Percentiles rank a stretch among this genome's conserved stretches.
phyloP scores from a whole-genome alignment of 2,888 invertebrate genomes.

The Euzetes globulus region DNA sequence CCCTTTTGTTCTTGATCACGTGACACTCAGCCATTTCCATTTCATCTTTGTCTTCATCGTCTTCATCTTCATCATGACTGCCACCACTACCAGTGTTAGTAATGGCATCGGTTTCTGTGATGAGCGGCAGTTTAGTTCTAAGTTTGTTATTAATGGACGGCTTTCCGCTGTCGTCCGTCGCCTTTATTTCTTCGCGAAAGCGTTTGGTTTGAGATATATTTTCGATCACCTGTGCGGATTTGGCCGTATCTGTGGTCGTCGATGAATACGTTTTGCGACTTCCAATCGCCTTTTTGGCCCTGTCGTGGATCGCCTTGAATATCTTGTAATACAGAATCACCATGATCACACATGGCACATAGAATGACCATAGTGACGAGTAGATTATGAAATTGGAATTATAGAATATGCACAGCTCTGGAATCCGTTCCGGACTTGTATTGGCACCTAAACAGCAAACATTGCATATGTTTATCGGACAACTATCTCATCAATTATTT shows the following conservation, averaged over 20 bases:
- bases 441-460: constrained; percentile 63
- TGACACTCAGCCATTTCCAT: constrained; percentile 41
- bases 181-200: neutral
- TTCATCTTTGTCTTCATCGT: constrained; percentile 43
- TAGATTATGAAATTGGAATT: constrained; percentile 96
- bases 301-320: constrained; percentile 67
- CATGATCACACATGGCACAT: constrained; percentile 97
- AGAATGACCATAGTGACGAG: constrained; percentile 96
- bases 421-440: constrained; percentile 74
- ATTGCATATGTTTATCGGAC: constrained; percentile 48
- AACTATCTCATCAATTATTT: neutral
- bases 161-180: neutral
- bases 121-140: constrained; percentile 31
- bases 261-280: constrained; percentile 7
- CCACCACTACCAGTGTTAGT: constrained; percentile 70
- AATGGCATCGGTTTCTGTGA: constrained; percentile 36
- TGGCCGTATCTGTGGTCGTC: constrained; percentile 1
- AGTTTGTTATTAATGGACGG: neutral
- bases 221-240: constrained; percentile 32
- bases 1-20: constrained; percentile 48
- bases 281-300: constrained; percentile 33
- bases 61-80: constrained; percentile 55
- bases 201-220: constrained; percentile 19
- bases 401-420: constrained; percentile 76
- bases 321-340: constrained; percentile 94